A percentile compares a stretch with the other conserved stretches of the same genome.
phyloP scores from a whole-genome alignment of 2,797 vertebrate genomes.

The Acanthurus tractus region DNA sequence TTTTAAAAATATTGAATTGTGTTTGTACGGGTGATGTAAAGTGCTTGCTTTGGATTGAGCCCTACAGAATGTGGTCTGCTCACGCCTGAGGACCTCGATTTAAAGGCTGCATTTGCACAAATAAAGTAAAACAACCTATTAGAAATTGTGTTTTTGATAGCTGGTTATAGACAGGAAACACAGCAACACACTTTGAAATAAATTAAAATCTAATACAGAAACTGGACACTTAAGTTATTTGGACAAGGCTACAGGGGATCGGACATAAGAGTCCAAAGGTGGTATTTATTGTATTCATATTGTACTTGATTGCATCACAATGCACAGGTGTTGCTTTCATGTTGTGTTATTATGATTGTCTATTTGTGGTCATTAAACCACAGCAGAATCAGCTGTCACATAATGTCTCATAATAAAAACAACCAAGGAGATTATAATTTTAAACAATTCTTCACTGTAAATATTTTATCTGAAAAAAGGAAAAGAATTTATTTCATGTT shows the following conservation, averaged over 20 bases:
- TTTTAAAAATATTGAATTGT: slow-evolving; percentile 1
- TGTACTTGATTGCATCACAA: neutral
- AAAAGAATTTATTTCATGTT: slow-evolving; percentile 2
- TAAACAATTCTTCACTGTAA: slow-evolving; percentile 26
- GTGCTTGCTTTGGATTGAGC: slow-evolving; percentile 18
- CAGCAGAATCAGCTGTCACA: neutral
- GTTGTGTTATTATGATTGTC: slow-evolving; percentile 2
- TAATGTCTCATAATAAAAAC: neutral
- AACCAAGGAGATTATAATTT: neutral
- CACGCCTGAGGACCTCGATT: slow-evolving; percentile 10
- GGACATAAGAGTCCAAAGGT: too few species aligned
- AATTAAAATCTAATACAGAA: too few species aligned
- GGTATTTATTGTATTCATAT: slow-evolving; percentile 6
- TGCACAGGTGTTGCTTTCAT: slow-evolving; percentile 14
- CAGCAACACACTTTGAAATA: neutral
- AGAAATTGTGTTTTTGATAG: neutral
- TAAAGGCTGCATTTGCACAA: slow-evolving; percentile 18
- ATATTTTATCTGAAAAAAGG: slow-evolving; percentile 20
- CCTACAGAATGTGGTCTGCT: neutral
- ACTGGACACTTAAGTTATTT: too few species aligned
- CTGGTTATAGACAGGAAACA: neutral
- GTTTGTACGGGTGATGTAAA: neutral
- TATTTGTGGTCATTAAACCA: neutral
- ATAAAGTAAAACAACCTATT: slow-evolving; percentile 10
- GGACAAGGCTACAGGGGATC: too few species aligned